Base-by-base conservation (phyloP, 2,888 invertebrate species). In the Cerastis leucographa region DNA sequence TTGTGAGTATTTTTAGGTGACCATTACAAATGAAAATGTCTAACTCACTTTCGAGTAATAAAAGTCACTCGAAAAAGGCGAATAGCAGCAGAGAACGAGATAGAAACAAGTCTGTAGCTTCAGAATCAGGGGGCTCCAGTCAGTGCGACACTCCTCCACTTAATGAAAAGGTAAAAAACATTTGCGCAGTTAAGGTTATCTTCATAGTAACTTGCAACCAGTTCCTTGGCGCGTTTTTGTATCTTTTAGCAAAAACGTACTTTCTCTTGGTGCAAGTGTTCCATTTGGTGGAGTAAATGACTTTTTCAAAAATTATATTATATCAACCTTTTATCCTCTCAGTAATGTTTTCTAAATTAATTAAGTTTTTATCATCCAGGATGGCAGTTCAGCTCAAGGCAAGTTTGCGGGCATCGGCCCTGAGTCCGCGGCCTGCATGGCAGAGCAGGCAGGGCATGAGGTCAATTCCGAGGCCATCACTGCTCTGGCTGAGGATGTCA, bases 401-500 rank as follows among this genome's bases (percentile, higher is more conserved):
- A 95, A 93, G 84, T 97, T 93, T 93, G 96, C 96, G 3, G 97
- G 97, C 0, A 89, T 97, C 46, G 93, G 96, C 5, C 92, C 94
- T 2, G 97, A 97, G 67, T 97, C 97, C 0, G 91, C 97, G 49
- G 90, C 92, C 29, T 96, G 96, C 71, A 95, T 96, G 94, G 95
- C 95, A 2, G 97, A 97, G 70, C 97, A 97, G 87, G 90, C 94
- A 19, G 94, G 94, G 2, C 92, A 89, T 1, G 97, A 97, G 25
- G 88, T 97, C 19, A 95, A 92, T 76, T 59, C 91, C 2, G 97
- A 97, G 81, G 97, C 96, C 0, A 94, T 95, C 25, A 90, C 94
- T 0, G 94, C 95, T 76, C 91, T 97, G 14, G 97, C 97, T 56
- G 97, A 97, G 84, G 97, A 97, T 93, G 93, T 96, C 81, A 97